phyloP scores from a whole-genome alignment of 2,888 invertebrate genomes.

The Clostera curtula region DNA sequence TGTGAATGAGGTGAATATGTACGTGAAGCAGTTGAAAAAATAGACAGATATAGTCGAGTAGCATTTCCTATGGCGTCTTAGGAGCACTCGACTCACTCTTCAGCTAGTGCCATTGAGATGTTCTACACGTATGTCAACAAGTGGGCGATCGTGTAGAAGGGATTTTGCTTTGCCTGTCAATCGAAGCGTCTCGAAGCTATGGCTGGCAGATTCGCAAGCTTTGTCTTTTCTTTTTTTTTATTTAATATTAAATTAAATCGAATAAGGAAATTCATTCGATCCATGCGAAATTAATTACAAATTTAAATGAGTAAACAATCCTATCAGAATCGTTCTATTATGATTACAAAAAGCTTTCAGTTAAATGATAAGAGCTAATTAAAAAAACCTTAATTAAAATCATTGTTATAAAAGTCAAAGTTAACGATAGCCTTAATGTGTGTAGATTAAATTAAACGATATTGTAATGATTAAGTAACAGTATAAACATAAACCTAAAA shows the following conservation, averaged over 20 bases:
- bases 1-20: too few species aligned
- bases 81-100: conserved; percentile 52
- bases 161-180: conserved; percentile 21
- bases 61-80: too few species aligned
- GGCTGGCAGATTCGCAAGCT: too few species aligned
- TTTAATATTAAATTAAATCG: too few species aligned
- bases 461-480: conserved; percentile 19
- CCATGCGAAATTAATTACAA: too few species aligned
- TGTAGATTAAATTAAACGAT: conserved; percentile 23
- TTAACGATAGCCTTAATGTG: conserved; percentile 42
- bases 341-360: too few species aligned
- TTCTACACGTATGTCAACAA: conserved; percentile 50
- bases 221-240: neutral
- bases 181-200: conserved; percentile 4
- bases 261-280: too few species aligned
- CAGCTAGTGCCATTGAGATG: conserved; percentile 50
- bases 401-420: conserved; percentile 42
- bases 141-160: conserved; percentile 49
- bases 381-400: conserved; percentile 16
- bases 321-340: conserved; percentile 13
- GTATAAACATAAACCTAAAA: neutral
- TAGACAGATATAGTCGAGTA: too few species aligned
- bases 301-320: too few species aligned
- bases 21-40: too few species aligned
- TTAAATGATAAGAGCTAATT: conserved; percentile 24